Evolutionary conservation across 2,888 invertebrate species (phyloP), one percentile per base, ranked within the genome.

Genomic region (Pandemis cinnamomeana): DNA sequence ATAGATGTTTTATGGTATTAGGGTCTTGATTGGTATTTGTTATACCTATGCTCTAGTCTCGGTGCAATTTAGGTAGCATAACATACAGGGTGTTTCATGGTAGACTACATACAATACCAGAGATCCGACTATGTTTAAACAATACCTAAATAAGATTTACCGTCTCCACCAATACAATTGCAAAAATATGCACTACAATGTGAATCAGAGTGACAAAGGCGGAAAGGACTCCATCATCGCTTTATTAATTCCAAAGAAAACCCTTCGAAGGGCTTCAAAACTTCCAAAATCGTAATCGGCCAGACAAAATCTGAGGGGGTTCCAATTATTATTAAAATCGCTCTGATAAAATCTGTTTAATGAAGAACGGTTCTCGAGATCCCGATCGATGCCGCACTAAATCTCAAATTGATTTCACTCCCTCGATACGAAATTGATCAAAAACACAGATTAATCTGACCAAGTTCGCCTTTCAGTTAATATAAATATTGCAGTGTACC

Each of bases 321-420:
- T 86, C 86, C 90, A 89, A 90, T 93, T 92, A 90, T 93, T 92
- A 93, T 87, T 87, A 91, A 91, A 92, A 93, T 87, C 86, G 84
- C 83, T 84, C 84, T 83, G 93, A 94, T 92, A 93, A 92, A 91
- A 93, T 93, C 93, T 86, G 89, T 87, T 90, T 92, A 93, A 93
- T 92, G 91, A 92, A 92, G 91, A 91, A 91, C 91, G 89, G 91
- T 88, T 87, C 86, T 82, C 82, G 83, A 86, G 87, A 91, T 91
- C 88, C 84, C 85, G 90, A 90, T 91, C 87, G 82, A 80, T 77
- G 79, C 80, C 80, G 83, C 81, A 84, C 82, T 80, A 87, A 88
- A 84, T 87, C 86, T 86, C 86, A 90, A 92, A 92, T 93, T 91
- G 92, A 92, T 93, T 93, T 91, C 89, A 87, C 91, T 90, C 88